phyloP scores from a whole-genome alignment of 2,797 vertebrate species.

The Argya squamiceps region DNA sequence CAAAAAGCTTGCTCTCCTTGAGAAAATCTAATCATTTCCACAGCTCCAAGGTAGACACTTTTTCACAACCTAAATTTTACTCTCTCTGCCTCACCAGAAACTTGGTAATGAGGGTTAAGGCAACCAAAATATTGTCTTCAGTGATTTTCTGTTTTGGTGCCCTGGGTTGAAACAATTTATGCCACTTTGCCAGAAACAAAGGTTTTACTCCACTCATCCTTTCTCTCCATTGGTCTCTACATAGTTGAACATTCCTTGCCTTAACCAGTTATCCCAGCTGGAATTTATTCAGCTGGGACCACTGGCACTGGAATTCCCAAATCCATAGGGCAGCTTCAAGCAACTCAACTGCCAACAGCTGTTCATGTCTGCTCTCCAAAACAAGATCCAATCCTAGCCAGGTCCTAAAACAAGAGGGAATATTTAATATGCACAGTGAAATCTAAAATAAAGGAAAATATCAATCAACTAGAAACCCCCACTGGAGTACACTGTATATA shows the following conservation, averaged over 20 bases:
- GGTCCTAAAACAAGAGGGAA: background rate
- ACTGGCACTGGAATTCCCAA: background rate
- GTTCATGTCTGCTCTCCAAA: background rate
- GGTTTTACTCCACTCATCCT: background rate
- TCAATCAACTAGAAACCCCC: background rate
- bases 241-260: background rate
- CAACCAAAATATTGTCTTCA: background rate
- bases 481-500: fast-evolving
- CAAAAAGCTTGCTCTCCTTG: background rate
- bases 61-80: background rate
- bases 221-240: background rate
- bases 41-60: background rate
- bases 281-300: background rate
- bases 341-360: background rate
- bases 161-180: background rate
- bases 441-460: background rate
- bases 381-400: background rate
- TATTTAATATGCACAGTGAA: background rate
- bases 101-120: background rate
- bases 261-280: background rate
- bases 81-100: background rate
- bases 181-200: background rate
- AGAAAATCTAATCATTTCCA: background rate
- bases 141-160: background rate
- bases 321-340: background rate